These are phyloP conservation scores for Brachionus asplanchnoidis DNA, from an alignment of 1,140 invertebrate genomes.

Conservation along the genomic window DNA sequence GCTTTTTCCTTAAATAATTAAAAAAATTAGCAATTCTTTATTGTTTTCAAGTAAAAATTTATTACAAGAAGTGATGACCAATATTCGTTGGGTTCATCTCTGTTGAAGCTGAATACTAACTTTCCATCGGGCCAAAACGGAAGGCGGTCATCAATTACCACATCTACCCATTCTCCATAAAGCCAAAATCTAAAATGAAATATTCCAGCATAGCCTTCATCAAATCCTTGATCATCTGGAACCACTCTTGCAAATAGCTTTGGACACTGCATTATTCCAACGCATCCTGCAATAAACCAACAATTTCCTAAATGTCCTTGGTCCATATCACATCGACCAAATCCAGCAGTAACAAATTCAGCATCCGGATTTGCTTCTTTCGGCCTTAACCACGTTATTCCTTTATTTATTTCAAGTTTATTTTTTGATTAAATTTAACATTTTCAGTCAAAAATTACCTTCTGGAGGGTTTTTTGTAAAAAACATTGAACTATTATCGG, in stretches of 20 bases:
- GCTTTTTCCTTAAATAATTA: slow-evolving; percentile 65
- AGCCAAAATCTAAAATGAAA: slow-evolving; percentile 71
- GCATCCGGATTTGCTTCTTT: slow-evolving; percentile 48
- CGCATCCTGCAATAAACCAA: slow-evolving; percentile 66
- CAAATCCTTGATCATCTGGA: slow-evolving; percentile 66
- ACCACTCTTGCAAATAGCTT: slow-evolving; percentile 66
- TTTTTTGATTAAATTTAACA: not conserved
- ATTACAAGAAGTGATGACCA: slow-evolving; percentile 75
- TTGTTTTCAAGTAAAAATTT: slow-evolving; percentile 59
- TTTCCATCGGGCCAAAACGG: slow-evolving; percentile 65
- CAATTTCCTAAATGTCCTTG: slow-evolving; percentile 65
- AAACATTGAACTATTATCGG: slow-evolving; percentile 3
- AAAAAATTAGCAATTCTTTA: not conserved
- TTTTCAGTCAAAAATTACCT: not conserved
- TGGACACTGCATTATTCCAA: slow-evolving; percentile 65
- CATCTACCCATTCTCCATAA: slow-evolving; percentile 71
- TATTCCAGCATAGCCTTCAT: slow-evolving; percentile 57
- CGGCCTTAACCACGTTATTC: not conserved
- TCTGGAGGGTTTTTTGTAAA: slow-evolving; percentile 29
- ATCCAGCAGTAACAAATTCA: slow-evolving; percentile 48
- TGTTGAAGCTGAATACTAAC: slow-evolving; percentile 67
- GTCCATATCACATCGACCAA: slow-evolving; percentile 62
- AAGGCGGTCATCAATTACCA: slow-evolving; percentile 70
- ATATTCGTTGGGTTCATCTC: slow-evolving; percentile 67
- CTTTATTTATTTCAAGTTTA: not conserved